phyloP scores from a whole-genome alignment of 2,888 invertebrate genomes.

The Erebia palarica region DNA sequence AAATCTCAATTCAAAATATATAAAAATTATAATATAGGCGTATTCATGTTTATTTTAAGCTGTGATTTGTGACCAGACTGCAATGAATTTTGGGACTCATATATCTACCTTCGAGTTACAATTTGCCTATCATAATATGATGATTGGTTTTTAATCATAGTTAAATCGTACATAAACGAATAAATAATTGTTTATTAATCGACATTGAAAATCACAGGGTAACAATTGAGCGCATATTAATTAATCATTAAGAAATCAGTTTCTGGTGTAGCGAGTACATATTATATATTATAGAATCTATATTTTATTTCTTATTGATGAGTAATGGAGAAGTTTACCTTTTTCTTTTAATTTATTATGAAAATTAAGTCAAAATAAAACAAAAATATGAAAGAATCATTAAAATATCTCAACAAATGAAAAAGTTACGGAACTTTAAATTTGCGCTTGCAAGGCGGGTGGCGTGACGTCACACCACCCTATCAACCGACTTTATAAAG shows the following conservation, averaged over 20 bases:
- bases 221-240: background rate
- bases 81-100: background rate
- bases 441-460: no score
- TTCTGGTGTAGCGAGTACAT: background rate
- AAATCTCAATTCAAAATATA: no score
- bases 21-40: background rate
- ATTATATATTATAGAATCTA: no score
- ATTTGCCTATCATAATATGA: background rate
- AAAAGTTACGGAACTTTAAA: no score
- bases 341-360: no score
- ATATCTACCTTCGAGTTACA: background rate
- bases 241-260: background rate
- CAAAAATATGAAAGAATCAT: no score
- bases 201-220: background rate
- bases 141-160: constrained; percentile 1
- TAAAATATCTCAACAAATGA: no score
- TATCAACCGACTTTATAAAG: no score
- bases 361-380: no score
- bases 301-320: background rate
- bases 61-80: background rate
- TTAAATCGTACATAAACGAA: constrained; percentile 5
- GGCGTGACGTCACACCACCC: no score
- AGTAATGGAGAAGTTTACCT: no score
- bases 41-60: background rate
- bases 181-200: constrained; percentile 1